Base-by-base conservation (phyloP, 2,113 vertebrate species). In the Sitta europaea region DNA sequence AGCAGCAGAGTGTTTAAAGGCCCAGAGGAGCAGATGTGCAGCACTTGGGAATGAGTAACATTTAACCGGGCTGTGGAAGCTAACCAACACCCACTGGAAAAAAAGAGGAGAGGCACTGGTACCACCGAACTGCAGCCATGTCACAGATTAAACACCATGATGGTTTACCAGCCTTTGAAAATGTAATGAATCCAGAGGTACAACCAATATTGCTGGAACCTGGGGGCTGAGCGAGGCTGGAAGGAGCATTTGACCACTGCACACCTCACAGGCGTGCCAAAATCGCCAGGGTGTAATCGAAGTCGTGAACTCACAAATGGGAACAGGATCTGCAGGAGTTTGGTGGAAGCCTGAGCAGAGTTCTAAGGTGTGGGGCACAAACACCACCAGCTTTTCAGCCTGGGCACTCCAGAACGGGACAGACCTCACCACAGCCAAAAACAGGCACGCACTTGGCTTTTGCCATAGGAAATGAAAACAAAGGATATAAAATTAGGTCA, bases 381-480 rank as follows among this genome's bases (percentile, higher is more conserved):
- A 50, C 2, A 40, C 15, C 1, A 3, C 13, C 18, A 31, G 51
- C 71, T 94, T 71, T 61, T 21, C 61, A 59, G 80, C 54, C 53
- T 54, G 16, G 31, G 53, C 23, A 20, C 28, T n/a, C 45, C 1
- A 1, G 33, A 43, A 88, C 2, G 1, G 14, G 70, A 63, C 36
- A 50, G 72, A 53, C 35, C 33, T 76, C 20, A 27, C 51, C 45
- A 50, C 42, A 66, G 87, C 47, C 75, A 62, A 81, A 36, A 94
- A 53, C 43, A 58, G 33, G 43, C 21, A 65, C 0, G 3, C 6
- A 18, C 42, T 72, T 80, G 12, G 28, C 59, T 80, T 93, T 90
- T 88, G 72, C 68, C 73, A 31, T 88, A 94, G 82, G 88, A 95
- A 96, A 82, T 55, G 57, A 86, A 95, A 96, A 93, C 75, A 95